These are phyloP conservation scores for Pheosia tremula DNA, from an alignment of 2,888 invertebrate species.

Conservation along the genomic window DNA sequence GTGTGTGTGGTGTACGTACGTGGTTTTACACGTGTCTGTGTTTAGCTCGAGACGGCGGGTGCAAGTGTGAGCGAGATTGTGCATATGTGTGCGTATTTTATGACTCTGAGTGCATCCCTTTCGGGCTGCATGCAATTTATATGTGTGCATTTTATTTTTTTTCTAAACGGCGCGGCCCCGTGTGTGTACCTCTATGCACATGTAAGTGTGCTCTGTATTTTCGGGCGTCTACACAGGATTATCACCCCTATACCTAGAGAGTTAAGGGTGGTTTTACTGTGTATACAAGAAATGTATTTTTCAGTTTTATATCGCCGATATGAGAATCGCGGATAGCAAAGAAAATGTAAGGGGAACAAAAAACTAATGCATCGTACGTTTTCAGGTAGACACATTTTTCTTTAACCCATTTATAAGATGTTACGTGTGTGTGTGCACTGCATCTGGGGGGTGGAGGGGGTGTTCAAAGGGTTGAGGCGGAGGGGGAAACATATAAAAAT, in stretches of 20 bases:
- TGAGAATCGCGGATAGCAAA: constrained; percentile 84
- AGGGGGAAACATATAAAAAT: constrained; percentile 80
- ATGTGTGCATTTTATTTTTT: constrained; percentile 82
- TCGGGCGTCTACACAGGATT: constrained; percentile 41
- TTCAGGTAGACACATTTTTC: constrained; percentile 85
- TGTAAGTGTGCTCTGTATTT: constrained; percentile 77
- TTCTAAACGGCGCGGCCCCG: constrained; percentile 72
- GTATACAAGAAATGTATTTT: constrained; percentile 73
- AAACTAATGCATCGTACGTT: constrained; percentile 82
- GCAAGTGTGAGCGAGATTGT: constrained; percentile 46
- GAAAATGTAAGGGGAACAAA: constrained; percentile 81
- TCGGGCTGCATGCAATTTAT: constrained; percentile 82
- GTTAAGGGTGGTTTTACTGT: constrained; percentile 49
- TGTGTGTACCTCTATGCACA: constrained; percentile 65
- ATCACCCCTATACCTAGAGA: constrained; percentile 31
- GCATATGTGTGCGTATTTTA: constrained; percentile 74
- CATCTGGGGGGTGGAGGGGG: constrained; percentile 57
- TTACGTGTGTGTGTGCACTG: constrained; percentile 63
- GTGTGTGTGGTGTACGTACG: constrained; percentile 64
- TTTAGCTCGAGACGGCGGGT: constrained; percentile 53
- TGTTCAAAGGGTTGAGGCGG: constrained; percentile 57
- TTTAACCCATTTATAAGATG: constrained; percentile 82
- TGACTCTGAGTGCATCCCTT: constrained; percentile 85
- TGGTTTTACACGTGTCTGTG: constrained; percentile 56
- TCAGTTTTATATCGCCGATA: constrained; percentile 85